These are phyloP conservation scores for Anguilla marmorata DNA, from an alignment of 2,797 vertebrate species.

Conservation along the genomic window DNA sequence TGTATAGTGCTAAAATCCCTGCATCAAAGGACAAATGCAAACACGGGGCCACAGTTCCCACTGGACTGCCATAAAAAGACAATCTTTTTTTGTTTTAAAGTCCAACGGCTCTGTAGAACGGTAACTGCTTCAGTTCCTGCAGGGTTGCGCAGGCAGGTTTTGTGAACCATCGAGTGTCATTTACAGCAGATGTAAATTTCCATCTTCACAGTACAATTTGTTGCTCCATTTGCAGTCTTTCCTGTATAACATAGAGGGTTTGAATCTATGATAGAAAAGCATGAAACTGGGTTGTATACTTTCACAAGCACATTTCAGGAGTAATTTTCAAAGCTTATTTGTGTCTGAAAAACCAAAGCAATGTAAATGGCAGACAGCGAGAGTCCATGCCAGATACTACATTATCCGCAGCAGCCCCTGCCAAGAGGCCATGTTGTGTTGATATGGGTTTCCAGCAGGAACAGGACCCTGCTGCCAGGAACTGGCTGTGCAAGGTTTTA, in stretches of 20 bases:
- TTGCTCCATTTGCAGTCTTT: background rate
- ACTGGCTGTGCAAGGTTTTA: background rate
- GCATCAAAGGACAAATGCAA: background rate
- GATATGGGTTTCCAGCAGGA: constrained; percentile 7
- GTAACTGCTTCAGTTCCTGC: background rate
- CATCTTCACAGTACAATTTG: background rate
- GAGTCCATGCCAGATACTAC: constrained; percentile 14
- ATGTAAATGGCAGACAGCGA: constrained; percentile 12
- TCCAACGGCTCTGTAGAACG: background rate
- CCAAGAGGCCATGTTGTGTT: background rate
- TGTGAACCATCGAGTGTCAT: background rate
- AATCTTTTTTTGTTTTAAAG: background rate
- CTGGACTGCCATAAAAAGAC: background rate
- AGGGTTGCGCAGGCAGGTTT: background rate
- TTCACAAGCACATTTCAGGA: background rate
- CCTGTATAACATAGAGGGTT: background rate
- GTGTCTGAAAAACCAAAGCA: constrained; percentile 8
- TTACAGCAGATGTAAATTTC: background rate
- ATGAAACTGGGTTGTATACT: constrained; percentile 9
- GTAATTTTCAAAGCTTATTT: background rate
- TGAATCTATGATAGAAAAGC: background rate
- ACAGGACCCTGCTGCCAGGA: constrained; percentile 7
- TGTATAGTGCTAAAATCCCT: background rate
- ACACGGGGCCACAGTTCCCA: background rate
- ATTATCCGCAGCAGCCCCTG: background rate